Conservation (phyloP, 2,113 vertebrate genomes). For the Oenanthe melanoleuca region DNA sequence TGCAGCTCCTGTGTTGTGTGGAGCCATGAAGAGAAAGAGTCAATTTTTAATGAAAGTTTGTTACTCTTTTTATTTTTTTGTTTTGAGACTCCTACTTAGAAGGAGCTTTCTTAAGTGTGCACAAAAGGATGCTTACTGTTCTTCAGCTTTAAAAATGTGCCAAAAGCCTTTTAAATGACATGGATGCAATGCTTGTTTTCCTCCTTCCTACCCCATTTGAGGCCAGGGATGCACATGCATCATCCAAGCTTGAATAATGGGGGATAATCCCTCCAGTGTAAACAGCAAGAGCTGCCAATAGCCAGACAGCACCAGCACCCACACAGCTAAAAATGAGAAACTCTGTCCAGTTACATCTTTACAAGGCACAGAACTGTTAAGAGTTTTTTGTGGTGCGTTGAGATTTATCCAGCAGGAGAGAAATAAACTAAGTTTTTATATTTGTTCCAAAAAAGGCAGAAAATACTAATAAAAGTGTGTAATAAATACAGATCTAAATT, state of each 20-base stretch:
- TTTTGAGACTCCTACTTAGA: neutral
- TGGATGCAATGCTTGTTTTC: accelerated
- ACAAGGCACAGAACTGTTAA: no score
- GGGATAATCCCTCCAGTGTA: neutral
- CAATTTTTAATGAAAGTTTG: accelerated
- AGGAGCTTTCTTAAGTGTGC: neutral
- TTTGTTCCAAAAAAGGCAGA: neutral
- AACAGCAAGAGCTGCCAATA: neutral
- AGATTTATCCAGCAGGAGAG: neutral
- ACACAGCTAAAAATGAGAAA: accelerated
- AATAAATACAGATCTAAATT: neutral
- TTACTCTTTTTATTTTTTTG: neutral
- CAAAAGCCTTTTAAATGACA: neutral
- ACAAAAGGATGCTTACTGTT: accelerated
- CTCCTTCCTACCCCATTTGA: neutral
- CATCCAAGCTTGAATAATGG: accelerated
- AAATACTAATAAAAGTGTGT: neutral
- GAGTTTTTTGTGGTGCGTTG: neutral
- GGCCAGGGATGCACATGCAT: neutral
- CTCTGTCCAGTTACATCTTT: neutral
- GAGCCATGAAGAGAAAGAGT: neutral
- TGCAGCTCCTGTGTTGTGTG: neutral
- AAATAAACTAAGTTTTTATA: neutral
- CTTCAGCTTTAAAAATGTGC: neutral
- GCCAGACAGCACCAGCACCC: neutral